Base-by-base conservation (phyloP, 2,888 invertebrate species). In the Cataglyphis cursor region DNA sequence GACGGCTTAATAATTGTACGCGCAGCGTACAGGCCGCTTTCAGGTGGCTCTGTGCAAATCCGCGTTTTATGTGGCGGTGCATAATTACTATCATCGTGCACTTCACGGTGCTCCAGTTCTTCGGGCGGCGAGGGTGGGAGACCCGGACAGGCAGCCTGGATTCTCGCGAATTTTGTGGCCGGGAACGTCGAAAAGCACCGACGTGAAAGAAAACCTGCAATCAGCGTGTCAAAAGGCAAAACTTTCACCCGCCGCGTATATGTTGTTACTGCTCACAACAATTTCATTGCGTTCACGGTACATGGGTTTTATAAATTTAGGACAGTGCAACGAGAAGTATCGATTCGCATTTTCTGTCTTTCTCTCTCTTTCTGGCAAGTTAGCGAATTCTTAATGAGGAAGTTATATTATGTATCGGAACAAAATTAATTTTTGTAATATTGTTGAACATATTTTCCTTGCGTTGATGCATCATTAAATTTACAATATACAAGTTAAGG, bases 11-110 rank as follows among this genome's bases (percentile, higher is more conserved):
- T 90, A 90, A 90, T 88, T 82, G 88, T 82, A 87, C 68, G 83
- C 84, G 73, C 54, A 41, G 74, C 66, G n/a, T 44, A n/a, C 61
- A 62, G 51, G 31, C 41, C 44, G 87, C 59, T 61, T 78, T 73
- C 81, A 80, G 82, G 82, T 87, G 90, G 88, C 85, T 89, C 84
- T 89, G 89, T 86, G 90, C 86, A 90, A 92, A 93, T 93, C 89
- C 86, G 57, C 15, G 91, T 88, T 93, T 92, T 90, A 90, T 90
- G 89, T 90, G 91, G 85, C 88, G 89, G 89, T 87, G 87, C 89
- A 88, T 93, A 93, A 93, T 93, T 93, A 93, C 93, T 93, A 91
- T 93, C 90, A 93, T 93, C 90, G 88, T 73, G 87, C 86, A 76
- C 89, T 91, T 92, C 90, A 90, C 89, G 90, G 89, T 93, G 93